phyloP scores from a whole-genome alignment of 2,888 invertebrate species.

The Chrysodeixis includens region DNA sequence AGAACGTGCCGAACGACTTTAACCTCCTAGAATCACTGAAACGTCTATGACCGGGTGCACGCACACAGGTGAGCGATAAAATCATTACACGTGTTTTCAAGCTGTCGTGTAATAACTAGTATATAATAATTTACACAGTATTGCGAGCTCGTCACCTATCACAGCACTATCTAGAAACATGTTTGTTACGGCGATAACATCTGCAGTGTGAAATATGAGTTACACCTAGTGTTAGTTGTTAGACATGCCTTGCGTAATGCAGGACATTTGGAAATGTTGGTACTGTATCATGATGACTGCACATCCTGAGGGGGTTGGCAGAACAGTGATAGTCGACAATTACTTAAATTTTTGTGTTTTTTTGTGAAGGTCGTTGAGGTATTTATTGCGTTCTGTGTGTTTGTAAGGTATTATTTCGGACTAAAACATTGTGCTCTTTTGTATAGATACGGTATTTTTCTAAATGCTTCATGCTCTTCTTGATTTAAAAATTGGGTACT shows the following conservation, averaged over 20 bases:
- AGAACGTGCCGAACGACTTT: too few relatives aligned
- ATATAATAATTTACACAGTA: neutral
- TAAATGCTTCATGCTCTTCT: too few relatives aligned
- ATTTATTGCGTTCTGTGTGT: neutral
- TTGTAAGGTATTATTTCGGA: neutral
- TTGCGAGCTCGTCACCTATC: slow-evolving; percentile 25
- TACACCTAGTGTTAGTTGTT: slow-evolving; percentile 1
- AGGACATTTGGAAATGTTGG: neutral
- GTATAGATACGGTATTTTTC: too few relatives aligned
- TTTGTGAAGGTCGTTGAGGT: neutral
- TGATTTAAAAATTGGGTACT: too few relatives aligned
- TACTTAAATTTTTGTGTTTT: neutral
- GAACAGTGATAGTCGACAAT: neutral
- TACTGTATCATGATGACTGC: neutral
- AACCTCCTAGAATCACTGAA: too few relatives aligned
- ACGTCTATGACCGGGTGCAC: too few relatives aligned
- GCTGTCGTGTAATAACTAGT: neutral
- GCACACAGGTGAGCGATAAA: too few relatives aligned
- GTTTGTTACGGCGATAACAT: slow-evolving; percentile 49
- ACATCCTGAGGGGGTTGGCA: neutral
- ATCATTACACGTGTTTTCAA: neutral
- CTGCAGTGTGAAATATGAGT: slow-evolving; percentile 6
- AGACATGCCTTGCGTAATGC: neutral
- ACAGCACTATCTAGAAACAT: slow-evolving; percentile 20
- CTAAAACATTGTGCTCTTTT: too few relatives aligned